These are phyloP conservation scores for Notechis scutatus DNA, from an alignment of 2,113 vertebrate species.

Conservation along the genomic window DNA sequence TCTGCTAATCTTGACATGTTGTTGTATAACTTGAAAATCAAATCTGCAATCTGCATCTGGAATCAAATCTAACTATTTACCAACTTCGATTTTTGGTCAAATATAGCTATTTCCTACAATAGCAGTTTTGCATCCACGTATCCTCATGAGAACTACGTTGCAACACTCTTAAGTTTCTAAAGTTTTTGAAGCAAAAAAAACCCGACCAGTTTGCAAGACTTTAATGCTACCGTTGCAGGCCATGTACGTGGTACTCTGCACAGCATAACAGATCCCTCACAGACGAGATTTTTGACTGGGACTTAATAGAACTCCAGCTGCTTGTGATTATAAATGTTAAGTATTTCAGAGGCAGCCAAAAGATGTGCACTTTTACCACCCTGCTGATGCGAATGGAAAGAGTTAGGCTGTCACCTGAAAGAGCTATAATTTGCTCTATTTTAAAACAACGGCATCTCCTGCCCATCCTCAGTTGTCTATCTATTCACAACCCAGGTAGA, in stretches of 20 bases:
- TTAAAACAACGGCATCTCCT: not conserved
- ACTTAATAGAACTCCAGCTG: slow-evolving; percentile 12
- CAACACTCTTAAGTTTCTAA: not conserved
- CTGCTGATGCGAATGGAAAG: slow-evolving; percentile 2
- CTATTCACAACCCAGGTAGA: not conserved
- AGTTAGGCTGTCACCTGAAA: not conserved
- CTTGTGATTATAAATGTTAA: not conserved
- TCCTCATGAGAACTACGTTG: not conserved
- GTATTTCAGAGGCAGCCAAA: not conserved
- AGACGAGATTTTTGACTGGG: not conserved
- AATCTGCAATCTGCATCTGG: not conserved
- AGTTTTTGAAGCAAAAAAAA: not conserved
- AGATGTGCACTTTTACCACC: not conserved
- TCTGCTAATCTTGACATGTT: not conserved
- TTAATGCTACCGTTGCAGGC: not conserved
- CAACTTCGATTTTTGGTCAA: not conserved
- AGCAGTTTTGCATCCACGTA: not conserved
- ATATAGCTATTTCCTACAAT: not conserved
- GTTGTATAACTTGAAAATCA: not conserved
- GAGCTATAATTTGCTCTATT: not conserved
- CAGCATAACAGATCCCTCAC: rapidly evolving
- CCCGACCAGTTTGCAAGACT: not conserved
- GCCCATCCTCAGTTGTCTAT: not conserved
- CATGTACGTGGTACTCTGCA: not conserved
- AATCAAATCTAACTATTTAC: not conserved